A percentile compares a stretch with the other conserved stretches of the same genome.
These are phyloP conservation scores for Oreochromis niloticus DNA, from an alignment of 2,113 vertebrate species.

Conservation along the genomic window DNA sequence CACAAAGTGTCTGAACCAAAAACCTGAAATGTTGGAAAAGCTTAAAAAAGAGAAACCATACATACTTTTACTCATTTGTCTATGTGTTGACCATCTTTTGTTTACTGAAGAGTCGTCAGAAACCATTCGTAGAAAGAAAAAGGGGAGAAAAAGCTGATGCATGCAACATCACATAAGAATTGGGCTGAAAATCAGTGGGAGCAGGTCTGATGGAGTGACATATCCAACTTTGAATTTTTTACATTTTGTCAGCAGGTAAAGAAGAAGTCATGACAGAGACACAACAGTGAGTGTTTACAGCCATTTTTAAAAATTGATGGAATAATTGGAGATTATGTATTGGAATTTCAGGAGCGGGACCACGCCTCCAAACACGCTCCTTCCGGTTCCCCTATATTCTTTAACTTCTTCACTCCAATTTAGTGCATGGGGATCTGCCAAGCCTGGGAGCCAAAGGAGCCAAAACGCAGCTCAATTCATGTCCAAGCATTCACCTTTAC, in stretches of 20 bases:
- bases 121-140: not conserved
- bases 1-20: not conserved
- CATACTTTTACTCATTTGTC: not conserved
- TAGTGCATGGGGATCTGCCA: too few species aligned
- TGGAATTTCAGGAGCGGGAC: too few species aligned
- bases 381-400: too few species aligned
- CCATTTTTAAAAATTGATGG: not conserved
- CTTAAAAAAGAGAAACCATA: not conserved
- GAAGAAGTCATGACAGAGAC: too few species aligned
- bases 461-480: too few species aligned
- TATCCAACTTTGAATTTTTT: rapidly evolving
- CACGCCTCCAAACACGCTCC: too few species aligned
- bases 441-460: too few species aligned
- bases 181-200: not conserved
- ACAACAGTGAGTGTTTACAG: not conserved
- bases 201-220: not conserved
- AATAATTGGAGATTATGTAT: too few species aligned
- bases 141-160: not conserved
- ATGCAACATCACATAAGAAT: not conserved
- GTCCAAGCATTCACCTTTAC: too few species aligned
- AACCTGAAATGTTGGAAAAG: not conserved
- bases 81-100: not conserved
- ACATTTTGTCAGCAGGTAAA: not conserved
- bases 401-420: too few species aligned
- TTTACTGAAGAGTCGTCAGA: not conserved